Conservation (phyloP, 2,113 vertebrate genomes). For the Gnathonemus echidnorhynchus region DNA sequence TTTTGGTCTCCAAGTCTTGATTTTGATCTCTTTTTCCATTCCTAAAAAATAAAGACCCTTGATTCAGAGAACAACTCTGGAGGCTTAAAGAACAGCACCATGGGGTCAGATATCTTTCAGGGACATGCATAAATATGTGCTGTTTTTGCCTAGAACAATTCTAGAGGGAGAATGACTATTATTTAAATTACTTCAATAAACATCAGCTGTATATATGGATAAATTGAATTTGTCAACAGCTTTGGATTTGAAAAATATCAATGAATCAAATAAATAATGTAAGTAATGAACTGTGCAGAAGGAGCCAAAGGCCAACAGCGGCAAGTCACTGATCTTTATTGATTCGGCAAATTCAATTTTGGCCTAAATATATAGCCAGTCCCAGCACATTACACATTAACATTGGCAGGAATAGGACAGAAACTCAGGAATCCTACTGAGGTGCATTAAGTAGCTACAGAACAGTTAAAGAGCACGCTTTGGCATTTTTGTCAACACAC, state of each 20-base stretch:
- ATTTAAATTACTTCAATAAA: background rate
- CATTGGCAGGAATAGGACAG: background rate
- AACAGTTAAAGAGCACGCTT: background rate
- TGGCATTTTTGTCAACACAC: background rate
- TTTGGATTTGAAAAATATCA: background rate
- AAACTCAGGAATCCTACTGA: background rate
- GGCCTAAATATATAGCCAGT: background rate
- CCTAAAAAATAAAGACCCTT: background rate
- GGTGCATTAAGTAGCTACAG: background rate
- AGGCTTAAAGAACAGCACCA: background rate
- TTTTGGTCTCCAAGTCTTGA: background rate
- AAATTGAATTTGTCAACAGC: background rate
- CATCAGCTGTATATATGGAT: background rate
- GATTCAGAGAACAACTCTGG: background rate
- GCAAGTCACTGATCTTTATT: background rate
- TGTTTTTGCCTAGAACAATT: background rate
- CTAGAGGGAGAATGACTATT: background rate
- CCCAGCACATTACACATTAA: background rate
- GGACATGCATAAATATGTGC: background rate
- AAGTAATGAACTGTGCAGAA: background rate
- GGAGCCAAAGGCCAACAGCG: background rate
- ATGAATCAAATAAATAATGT: slow-evolving; percentile 1
- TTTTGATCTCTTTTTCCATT: background rate
- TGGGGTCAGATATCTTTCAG: background rate
- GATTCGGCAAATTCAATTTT: slow-evolving; percentile 5